Conservation (phyloP, 2,888 invertebrate genomes). For the Andricus quercusramuli region DNA sequence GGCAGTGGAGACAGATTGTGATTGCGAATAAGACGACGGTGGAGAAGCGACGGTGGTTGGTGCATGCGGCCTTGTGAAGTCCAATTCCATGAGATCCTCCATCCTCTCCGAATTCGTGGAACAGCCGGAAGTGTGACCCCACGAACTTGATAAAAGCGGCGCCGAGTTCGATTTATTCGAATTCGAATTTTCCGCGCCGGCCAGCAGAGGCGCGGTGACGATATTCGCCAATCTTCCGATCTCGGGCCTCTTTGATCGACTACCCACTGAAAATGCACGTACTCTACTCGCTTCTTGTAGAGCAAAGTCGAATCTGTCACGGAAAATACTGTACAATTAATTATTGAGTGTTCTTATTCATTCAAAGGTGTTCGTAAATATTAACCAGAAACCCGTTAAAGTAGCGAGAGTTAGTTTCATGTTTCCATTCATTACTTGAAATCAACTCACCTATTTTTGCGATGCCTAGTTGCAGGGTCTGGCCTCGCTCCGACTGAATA, state of each 20-base stretch:
- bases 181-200: conserved; percentile 68
- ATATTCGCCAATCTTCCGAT: conserved; percentile 70
- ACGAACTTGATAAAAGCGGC: conserved; percentile 82
- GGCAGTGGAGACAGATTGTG: conserved; percentile 75
- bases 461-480: conserved; percentile 81
- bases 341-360: conserved; percentile 23
- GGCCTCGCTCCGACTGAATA: conserved; percentile 93
- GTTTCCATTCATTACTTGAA: not conserved
- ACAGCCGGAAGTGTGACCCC: conserved; percentile 77
- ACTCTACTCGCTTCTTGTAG: conserved; percentile 81
- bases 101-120: conserved; percentile 82
- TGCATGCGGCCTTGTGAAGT: conserved; percentile 81
- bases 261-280: conserved; percentile 89
- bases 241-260: conserved; percentile 81
- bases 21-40: conserved; percentile 69
- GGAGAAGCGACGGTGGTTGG: conserved; percentile 69
- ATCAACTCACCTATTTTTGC: conserved; percentile 74
- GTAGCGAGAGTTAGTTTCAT: not conserved
- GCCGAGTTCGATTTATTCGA: conserved; percentile 85
- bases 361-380: not conserved
- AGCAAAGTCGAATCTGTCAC: conserved; percentile 73
- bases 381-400: not conserved
- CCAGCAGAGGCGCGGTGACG: conserved; percentile 68
- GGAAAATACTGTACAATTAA: conserved; percentile 54
- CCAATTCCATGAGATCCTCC: conserved; percentile 92